These are phyloP conservation scores for Spodoptera littoralis DNA, from an alignment of 2,888 invertebrate genomes.

Conservation along the genomic window DNA sequence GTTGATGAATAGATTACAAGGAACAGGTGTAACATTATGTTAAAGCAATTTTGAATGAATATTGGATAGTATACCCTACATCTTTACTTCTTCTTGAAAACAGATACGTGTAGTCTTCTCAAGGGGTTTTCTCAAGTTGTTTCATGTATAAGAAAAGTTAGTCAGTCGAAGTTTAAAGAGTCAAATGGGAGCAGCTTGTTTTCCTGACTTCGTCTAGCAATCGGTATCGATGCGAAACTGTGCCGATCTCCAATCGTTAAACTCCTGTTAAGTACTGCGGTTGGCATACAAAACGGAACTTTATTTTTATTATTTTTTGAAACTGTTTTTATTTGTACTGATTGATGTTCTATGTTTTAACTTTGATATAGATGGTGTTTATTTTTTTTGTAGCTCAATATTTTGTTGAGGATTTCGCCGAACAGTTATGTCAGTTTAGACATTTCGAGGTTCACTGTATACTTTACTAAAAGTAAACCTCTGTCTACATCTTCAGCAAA, in stretches of 20 bases:
- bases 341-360: too few species aligned
- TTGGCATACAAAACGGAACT: background rate
- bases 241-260: slow-evolving; percentile 25
- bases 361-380: too few species aligned
- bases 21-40: background rate
- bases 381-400: too few species aligned
- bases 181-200: slow-evolving; percentile 43
- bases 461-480: too few species aligned
- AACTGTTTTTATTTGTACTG: background rate
- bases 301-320: background rate
- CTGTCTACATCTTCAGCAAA: too few species aligned
- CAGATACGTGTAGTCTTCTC: slow-evolving; percentile 21
- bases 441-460: too few species aligned
- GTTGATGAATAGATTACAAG: too few species aligned
- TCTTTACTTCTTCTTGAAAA: slow-evolving; percentile 15
- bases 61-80: slow-evolving; percentile 10
- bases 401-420: too few species aligned
- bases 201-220: slow-evolving; percentile 27
- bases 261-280: slow-evolving; percentile 5
- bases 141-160: slow-evolving; percentile 46
- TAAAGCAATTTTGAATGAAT: slow-evolving; percentile 3
- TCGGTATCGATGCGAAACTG: slow-evolving; percentile 24
- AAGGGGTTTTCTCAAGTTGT: slow-evolving; percentile 35
- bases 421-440: too few species aligned
- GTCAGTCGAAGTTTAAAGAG: slow-evolving; percentile 51